These are phyloP conservation scores for Campylomormyrus numenius DNA, from an alignment of 2,113 vertebrate genomes.

Conservation along the genomic window DNA sequence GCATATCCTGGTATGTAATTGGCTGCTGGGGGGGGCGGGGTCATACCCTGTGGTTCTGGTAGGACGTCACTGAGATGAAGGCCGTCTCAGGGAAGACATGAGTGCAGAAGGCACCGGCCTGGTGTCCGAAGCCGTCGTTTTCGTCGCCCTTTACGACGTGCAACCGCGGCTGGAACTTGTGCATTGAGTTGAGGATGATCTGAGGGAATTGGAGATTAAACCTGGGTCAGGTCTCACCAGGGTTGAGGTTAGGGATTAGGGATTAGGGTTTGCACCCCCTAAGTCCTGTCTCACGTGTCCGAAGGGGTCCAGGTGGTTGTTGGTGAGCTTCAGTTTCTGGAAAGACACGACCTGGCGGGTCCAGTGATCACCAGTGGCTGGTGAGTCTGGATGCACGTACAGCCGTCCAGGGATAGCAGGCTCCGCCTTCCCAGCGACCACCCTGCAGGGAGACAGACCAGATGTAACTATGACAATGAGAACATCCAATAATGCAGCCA, in stretches of 20 bases:
- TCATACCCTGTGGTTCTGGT: constrained; percentile 94
- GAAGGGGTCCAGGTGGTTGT: constrained; percentile 95
- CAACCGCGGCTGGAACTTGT: constrained; percentile 91
- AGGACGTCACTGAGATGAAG: constrained; percentile 95
- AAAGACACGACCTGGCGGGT: constrained; percentile 93
- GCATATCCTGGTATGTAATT: not conserved
- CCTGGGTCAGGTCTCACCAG: not conserved
- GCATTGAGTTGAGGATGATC: constrained; percentile 98
- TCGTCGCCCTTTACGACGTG: constrained; percentile 96
- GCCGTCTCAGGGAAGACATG: constrained; percentile 88
- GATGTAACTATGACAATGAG: not conserved
- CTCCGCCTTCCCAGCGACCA: constrained; percentile 92
- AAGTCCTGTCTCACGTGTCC: constrained; percentile 78
- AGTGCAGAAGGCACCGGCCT: constrained; percentile 94
- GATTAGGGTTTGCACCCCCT: not conserved
- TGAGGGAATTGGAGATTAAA: constrained; percentile 43
- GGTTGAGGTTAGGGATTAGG: not conserved
- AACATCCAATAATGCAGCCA: not conserved
- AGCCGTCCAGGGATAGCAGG: constrained; percentile 89
- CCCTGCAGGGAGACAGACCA: constrained; percentile 57
- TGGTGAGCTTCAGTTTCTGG: constrained; percentile 94
- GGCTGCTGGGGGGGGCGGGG: not conserved
- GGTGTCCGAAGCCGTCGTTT: constrained; percentile 93
- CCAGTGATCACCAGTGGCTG: constrained; percentile 88
- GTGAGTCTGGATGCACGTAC: constrained; percentile 90